Base-by-base conservation (phyloP, 2,797 vertebrate species). In the Ara ararauna region DNA sequence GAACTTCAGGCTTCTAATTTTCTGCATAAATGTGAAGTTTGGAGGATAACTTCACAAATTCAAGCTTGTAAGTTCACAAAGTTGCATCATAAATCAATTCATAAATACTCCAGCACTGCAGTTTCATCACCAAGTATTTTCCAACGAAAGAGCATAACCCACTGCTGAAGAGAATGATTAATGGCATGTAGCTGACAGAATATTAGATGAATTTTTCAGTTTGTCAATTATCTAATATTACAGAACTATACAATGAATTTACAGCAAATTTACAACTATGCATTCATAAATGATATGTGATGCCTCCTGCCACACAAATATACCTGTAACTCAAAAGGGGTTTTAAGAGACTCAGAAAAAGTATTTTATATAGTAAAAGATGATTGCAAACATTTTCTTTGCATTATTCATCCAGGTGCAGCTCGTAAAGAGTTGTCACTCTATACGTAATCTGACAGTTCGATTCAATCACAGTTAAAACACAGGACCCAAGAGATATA, bases 381-480 rank as follows among this genome's bases (percentile, higher is more conserved):
- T 85, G 27, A 88, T 85, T 87, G 86, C 65, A 92, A 92, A 79
- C 16, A 76, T 82, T 82, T 82, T 70, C 56, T 90, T 83, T 96
- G 71, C 88, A 96, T 95, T 95, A 96, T 95, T 95, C 88, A 95
- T 92, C 56, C 62, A 79, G 74, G n/a, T 60, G 27, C 45, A 89
- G 70, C 54, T 84, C 61, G 77, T 51, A 66, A 88, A 73, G 80
- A 48, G 71, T 92, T 96, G 96, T 92, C 90, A 96, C 71, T 81
- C 83, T 89, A 13, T 56, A 89, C 85, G 36, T 76, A 93, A 93
- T 73, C 36, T 93, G 94, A 97, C 96, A 96, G 86, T 81, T 96
- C 56, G 87, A 79, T 94, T 96, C 87, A 90, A 88, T 92, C 96
- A 93, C 64, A 96, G 84, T 79, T 90, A 93, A 94, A 94, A 94